Evolutionary conservation across 2,113 vertebrate species (phyloP).

Genomic region (Circaetus cinerascens): DNA sequence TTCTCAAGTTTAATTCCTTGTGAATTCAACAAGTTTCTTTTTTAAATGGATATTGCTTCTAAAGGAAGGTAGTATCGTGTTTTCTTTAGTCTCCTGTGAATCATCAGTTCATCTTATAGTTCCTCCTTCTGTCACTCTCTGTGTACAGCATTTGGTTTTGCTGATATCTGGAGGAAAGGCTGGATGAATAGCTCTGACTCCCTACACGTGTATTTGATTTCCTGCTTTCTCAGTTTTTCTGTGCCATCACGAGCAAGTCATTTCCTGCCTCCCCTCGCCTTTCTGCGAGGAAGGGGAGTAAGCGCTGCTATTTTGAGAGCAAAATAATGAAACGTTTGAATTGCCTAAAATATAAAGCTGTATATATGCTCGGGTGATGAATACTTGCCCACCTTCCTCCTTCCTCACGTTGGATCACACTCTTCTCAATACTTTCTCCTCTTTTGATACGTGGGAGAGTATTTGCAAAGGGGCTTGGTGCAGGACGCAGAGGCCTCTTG

Average conservation of each 20-base stretch:
- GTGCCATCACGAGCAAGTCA: background rate
- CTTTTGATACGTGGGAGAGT: background rate
- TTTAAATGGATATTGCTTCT: background rate
- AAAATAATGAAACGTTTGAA: background rate
- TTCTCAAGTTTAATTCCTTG: background rate
- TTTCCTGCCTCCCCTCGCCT: slow-evolving; percentile 15
- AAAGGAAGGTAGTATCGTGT: background rate
- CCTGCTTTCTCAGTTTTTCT: background rate
- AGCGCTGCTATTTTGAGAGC: background rate
- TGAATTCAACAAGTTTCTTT: background rate
- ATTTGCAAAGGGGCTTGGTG: background rate
- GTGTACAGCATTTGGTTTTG: background rate
- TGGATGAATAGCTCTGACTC: background rate
- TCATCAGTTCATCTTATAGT: background rate
- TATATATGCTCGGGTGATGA: background rate
- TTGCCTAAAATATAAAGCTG: background rate
- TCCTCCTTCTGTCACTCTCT: background rate
- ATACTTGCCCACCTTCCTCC: background rate
- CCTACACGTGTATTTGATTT: background rate
- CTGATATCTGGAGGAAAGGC: background rate
- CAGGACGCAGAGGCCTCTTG: accelerated
- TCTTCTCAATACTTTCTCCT: background rate
- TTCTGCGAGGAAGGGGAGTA: background rate
- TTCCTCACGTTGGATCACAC: accelerated
- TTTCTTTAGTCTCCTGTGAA: background rate